These are phyloP conservation scores for Drosophila lowei DNA, from an alignment of 1,140 invertebrate genomes.

Conservation along the genomic window DNA sequence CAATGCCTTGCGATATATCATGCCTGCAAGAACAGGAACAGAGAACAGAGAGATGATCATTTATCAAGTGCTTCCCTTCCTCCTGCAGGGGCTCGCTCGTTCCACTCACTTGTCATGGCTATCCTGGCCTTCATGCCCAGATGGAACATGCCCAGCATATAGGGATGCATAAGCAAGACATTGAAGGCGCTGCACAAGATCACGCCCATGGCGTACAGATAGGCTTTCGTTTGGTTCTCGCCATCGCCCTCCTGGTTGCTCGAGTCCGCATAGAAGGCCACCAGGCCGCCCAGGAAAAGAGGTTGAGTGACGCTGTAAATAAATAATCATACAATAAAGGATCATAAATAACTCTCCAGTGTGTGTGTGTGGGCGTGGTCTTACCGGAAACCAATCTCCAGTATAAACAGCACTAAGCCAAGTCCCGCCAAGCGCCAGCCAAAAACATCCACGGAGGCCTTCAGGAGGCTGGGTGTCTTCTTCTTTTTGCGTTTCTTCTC, in stretches of 20 bases:
- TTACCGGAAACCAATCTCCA: constrained; percentile 81
- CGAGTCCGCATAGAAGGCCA: constrained; percentile 87
- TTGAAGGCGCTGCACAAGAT: constrained; percentile 88
- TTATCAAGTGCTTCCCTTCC: constrained; percentile 13
- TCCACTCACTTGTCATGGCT: constrained; percentile 84
- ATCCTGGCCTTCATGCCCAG: constrained; percentile 92
- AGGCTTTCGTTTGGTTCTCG: constrained; percentile 85
- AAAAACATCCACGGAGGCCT: constrained; percentile 70
- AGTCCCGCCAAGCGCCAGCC: constrained; percentile 69
- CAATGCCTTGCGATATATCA: constrained; percentile 92
- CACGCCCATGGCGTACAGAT: constrained; percentile 87
- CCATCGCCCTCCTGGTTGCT: constrained; percentile 83
- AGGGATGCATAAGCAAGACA: constrained; percentile 90
- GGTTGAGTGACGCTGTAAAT: constrained; percentile 88
- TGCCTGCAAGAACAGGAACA: constrained; percentile 84
- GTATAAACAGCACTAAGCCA: constrained; percentile 67
- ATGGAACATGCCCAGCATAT: constrained; percentile 89
- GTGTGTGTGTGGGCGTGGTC: constrained; percentile 26
- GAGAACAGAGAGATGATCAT: constrained; percentile 18
- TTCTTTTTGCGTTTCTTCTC: constrained; percentile 71
- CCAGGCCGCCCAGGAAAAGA: constrained; percentile 88
- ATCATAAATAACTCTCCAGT: constrained; percentile 52
- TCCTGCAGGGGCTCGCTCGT: not conserved
- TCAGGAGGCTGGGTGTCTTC: constrained; percentile 71
- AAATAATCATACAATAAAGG: constrained; percentile 15